Percentiles rank a stretch among this genome's conserved stretches.
Conservation (phyloP, 2,888 invertebrate genomes). For the Drosophila affinis region DNA sequence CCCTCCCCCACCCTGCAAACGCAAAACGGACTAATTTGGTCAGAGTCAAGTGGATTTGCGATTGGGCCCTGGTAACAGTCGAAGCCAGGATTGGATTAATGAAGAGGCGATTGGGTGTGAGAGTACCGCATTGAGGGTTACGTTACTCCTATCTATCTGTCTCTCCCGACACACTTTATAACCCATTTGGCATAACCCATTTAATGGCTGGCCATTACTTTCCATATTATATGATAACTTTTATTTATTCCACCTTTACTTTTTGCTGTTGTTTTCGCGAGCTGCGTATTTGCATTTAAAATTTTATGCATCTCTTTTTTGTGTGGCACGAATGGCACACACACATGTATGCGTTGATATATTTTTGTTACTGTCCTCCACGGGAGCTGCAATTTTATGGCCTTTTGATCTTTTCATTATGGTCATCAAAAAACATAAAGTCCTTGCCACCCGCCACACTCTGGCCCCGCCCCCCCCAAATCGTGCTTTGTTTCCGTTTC, state of each 20-base stretch:
- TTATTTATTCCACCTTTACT: neutral
- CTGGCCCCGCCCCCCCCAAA: neutral
- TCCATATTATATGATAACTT: neutral
- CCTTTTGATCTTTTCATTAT: constrained; percentile 59
- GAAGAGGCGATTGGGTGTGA: constrained; percentile 1
- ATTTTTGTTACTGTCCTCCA: constrained; percentile 13
- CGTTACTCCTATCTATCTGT: neutral
- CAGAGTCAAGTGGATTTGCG: constrained; percentile 23
- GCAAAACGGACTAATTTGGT: constrained; percentile 27
- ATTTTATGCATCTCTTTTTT: constrained; percentile 17
- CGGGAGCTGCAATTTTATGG: constrained; percentile 41
- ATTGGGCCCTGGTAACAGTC: neutral
- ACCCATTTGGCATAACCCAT: constrained; percentile 1
- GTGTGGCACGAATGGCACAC: neutral
- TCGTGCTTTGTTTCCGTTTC: neutral
- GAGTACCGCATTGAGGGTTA: neutral
- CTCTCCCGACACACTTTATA: neutral
- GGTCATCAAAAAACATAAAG: constrained; percentile 46
- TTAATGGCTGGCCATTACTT: constrained; percentile 9
- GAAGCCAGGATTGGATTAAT: constrained; percentile 10
- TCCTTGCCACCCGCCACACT: neutral
- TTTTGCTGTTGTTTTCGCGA: neutral
- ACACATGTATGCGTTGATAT: constrained; percentile 6
- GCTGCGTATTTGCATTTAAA: neutral
- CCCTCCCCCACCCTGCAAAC: neutral